Base-by-base conservation (phyloP, 2,888 invertebrate genomes). In the Cybosia mesomella region DNA sequence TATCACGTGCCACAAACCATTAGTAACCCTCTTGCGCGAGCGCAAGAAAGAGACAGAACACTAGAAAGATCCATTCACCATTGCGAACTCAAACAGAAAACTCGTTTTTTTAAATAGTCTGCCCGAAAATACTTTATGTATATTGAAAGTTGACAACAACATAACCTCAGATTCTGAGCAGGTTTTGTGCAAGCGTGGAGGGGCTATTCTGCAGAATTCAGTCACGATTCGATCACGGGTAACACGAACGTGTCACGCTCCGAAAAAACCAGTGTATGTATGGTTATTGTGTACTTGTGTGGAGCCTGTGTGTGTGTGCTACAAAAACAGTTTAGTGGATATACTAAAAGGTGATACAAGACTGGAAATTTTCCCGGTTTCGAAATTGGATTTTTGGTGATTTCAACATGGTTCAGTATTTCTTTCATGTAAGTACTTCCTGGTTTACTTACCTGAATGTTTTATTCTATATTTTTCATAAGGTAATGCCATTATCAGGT, bases 41-140 rank as follows among this genome's bases (percentile, higher is more conserved):
- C 88, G 87, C 85, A 81, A 80, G 83, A 87, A 82, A 88, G 82
- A 62, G 82, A 87, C 84, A 81, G 72, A 73, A 79, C 79, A 81
- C 77, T 73, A 76, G 75, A 72, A 78, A 78, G 73, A 82, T 78
- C 83, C 89, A 89, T 89, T 90, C 90, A 85, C 89, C 83, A 80
- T 81, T 76, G 84, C 84, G 84, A 85, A 83, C 82, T 83, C 87
- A 73, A 68, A 74, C 79, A 66, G 84, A 79, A 82, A 83, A 83
- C 87, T 81, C 85, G 87, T 86, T 76, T 71, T 67, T n/a, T 74
- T 71, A 65, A 66, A 76, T 73, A 75, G 71, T 73, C 73, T 64
- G 24, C 66, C 74, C 79, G 74, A 81, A 83, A 82, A 80, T 81
- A 76, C 77, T 77, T n/a, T 28, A 39, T 57, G 67, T 68, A 63